Evolutionary conservation across 2,888 invertebrate species (phyloP).

Genomic region (Troides helena): DNA sequence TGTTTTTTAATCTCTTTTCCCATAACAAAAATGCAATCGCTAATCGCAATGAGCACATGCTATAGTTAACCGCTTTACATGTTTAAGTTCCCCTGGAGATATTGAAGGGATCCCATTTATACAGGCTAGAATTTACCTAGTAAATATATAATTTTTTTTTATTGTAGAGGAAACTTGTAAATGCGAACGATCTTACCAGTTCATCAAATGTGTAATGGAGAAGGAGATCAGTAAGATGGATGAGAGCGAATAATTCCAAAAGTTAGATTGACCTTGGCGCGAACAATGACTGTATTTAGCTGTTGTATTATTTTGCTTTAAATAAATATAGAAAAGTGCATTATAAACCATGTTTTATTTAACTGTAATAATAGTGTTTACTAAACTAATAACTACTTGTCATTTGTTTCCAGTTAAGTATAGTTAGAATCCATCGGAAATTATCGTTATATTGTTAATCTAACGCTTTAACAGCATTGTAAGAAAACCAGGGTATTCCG

Average conservation of each 20-base stretch:
- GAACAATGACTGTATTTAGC: neutral
- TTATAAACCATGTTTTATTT: slow-evolving; percentile 6
- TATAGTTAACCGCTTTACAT: too few relatives aligned
- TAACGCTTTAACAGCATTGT: too few relatives aligned
- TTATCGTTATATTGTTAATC: too few relatives aligned
- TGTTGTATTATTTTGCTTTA: neutral
- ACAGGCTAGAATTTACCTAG: neutral
- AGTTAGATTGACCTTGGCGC: neutral
- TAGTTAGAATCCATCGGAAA: neutral
- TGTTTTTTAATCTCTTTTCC: neutral
- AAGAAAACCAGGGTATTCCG: too few relatives aligned
- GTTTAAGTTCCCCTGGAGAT: too few relatives aligned
- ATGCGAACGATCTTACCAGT: slow-evolving; percentile 76
- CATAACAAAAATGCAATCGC: neutral
- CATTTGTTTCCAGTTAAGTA: too few relatives aligned
- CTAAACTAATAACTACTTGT: neutral
- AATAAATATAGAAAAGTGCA: slow-evolving; percentile 2
- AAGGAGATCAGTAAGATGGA: slow-evolving; percentile 56
- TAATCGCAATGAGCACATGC: neutral
- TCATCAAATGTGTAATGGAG: slow-evolving; percentile 76
- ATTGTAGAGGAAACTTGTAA: slow-evolving; percentile 68
- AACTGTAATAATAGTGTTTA: neutral
- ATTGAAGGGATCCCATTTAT: neutral
- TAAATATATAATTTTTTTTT: slow-evolving; percentile 1
- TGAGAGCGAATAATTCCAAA: slow-evolving; percentile 19